Base-by-base conservation (phyloP, 37 sponge, comb jelly and placozoan genomes). In the Tethya wilhelma region DNA sequence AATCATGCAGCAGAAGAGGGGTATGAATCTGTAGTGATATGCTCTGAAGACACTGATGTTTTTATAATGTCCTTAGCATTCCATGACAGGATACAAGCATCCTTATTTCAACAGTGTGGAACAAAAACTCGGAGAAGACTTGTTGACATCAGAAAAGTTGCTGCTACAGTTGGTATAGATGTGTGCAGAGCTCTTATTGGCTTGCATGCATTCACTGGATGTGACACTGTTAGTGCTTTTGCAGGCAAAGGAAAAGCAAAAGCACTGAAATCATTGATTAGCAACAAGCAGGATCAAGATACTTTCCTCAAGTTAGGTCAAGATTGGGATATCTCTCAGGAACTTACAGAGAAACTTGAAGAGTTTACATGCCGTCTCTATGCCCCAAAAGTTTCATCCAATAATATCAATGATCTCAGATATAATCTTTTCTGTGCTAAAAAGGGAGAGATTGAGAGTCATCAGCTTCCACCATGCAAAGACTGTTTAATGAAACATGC, bases 191-290 rank as follows among this genome's bases (percentile, higher is more conserved):
- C 40, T 60, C 38, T 77, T 14, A 49, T 56, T 55, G 45, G 49
- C 26, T 56, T 77, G 33, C 78, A 77, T 62, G 78, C 64, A 77
- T 60, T 77, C 56, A 77, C 78, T 62, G 78, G 78, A 23, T 77
- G 64, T 59, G 78, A 77, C 28, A 62, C 64, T 30, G 44, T 63
- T 30, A 55, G 37, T 56, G 56, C 33, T 8, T 77, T 77, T 62
- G 65, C 41, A 23, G 78, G 78, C 5, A 59, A 41, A 57, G 43
- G 69, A 36, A 82, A 72, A 38, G 44, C 43, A 45, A 82, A 49
- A 55, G 73, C 75, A 9, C 17, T 39, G 58, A 74, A 41, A 38
- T 3, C 7, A 38, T 69, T 36, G 36, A 22, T 19, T 37, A 31
- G 14, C 59, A 58, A 58, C 59, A 58, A 58, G 14, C 2, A 58